Evolutionary conservation across 2,113 vertebrate species (phyloP).

Genomic region (Pogonocichla stellata): DNA sequence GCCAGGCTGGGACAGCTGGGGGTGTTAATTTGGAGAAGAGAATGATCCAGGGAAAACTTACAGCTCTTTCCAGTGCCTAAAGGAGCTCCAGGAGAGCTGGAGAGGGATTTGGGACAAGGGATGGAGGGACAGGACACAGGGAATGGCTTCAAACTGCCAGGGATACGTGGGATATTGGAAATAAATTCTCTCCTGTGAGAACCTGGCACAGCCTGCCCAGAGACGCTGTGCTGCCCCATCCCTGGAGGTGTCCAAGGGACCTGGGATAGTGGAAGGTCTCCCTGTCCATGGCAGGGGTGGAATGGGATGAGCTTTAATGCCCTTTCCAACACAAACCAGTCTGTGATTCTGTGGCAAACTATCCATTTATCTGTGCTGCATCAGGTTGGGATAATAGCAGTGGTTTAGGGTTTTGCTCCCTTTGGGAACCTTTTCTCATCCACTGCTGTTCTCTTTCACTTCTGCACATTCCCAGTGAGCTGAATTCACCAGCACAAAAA

Average conservation of each 20-base stretch:
- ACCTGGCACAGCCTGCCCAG: not conserved
- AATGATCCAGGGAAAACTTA: rapidly evolving
- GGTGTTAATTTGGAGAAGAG: not conserved
- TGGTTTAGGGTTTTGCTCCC: rapidly evolving
- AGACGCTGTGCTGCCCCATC: not conserved
- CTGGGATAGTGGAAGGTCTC: not conserved
- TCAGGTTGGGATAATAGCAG: rapidly evolving
- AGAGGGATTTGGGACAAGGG: not conserved
- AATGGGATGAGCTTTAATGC: not conserved
- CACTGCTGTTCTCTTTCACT: not conserved
- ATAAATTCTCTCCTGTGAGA: not conserved
- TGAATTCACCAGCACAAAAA: not conserved
- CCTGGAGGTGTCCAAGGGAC: not conserved
- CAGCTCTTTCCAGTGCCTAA: rapidly evolving
- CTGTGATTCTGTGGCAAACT: rapidly evolving
- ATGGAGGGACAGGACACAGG: not conserved
- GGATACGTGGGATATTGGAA: not conserved
- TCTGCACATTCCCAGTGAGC: rapidly evolving
- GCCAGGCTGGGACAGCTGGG: not conserved
- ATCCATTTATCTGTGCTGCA: rapidly evolving
- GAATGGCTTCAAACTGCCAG: not conserved
- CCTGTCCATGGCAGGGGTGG: not conserved
- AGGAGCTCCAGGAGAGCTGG: not conserved
- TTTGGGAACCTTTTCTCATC: not conserved
- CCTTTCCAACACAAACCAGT: not conserved